Conservation (phyloP, 30 jellyfish, hydroid and myxozoan species). For the Cassiopea andromeda region DNA sequence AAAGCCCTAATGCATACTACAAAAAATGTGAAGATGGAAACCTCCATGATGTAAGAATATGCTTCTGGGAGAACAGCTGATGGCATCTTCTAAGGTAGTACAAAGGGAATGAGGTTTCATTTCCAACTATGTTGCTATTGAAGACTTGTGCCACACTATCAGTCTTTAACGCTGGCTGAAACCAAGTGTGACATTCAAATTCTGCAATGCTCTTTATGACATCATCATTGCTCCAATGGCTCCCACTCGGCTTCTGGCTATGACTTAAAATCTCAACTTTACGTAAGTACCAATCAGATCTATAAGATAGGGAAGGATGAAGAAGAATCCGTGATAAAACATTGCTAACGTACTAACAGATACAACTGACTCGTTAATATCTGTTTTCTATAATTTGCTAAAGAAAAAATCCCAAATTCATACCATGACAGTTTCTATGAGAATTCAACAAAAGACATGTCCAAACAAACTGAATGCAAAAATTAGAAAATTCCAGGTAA, state of each 20-base stretch:
- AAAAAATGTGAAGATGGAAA: neutral
- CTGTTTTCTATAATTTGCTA: too few species aligned
- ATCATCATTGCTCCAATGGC: conserved; percentile 60
- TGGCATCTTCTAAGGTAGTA: conserved; percentile 56
- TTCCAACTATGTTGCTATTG: conserved; percentile 17
- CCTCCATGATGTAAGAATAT: conserved; percentile 60
- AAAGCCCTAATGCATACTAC: too few species aligned
- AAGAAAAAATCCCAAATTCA: too few species aligned
- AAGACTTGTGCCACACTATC: conserved; percentile 59
- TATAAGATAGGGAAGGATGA: neutral
- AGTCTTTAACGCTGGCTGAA: conserved; percentile 39
- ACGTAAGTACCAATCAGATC: conserved; percentile 62
- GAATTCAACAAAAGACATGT: too few species aligned
- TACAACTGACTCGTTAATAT: too few species aligned
- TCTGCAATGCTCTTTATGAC: conserved; percentile 31
- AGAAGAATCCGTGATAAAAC: too few species aligned
- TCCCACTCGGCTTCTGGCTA: conserved; percentile 64
- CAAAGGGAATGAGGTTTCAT: conserved; percentile 3
- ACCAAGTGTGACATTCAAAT: conserved; percentile 69
- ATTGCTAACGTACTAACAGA: too few species aligned
- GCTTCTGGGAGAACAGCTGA: conserved; percentile 64
- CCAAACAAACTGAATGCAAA: too few species aligned
- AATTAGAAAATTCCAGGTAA: too few species aligned
- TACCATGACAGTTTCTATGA: too few species aligned
- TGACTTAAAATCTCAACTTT: conserved; percentile 47